phyloP scores from a whole-genome alignment of 2,888 invertebrate species.

The Cyclophora albipunctata region DNA sequence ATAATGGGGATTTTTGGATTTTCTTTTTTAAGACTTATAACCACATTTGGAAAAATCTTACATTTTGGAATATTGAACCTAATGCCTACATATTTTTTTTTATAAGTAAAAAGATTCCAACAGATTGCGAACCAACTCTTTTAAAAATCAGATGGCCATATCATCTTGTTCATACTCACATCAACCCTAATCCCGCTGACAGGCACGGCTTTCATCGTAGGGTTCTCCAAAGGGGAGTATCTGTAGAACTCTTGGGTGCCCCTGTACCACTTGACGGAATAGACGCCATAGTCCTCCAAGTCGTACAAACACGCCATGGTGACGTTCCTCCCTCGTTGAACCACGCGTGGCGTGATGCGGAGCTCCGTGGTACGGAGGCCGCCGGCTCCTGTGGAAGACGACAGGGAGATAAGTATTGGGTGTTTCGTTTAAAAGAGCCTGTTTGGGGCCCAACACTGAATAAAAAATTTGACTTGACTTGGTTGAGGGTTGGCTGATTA shows the following conservation, averaged over 20 bases:
- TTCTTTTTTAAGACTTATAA: too few relatives aligned
- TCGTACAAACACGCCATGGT: slow-evolving; percentile 85
- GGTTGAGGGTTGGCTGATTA: too few relatives aligned
- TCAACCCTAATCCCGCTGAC: slow-evolving; percentile 85
- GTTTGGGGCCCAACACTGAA: too few relatives aligned
- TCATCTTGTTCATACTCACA: slow-evolving; percentile 75
- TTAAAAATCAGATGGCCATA: too few relatives aligned
- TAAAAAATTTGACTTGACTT: too few relatives aligned
- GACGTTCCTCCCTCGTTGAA: slow-evolving; percentile 81
- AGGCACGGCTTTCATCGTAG: slow-evolving; percentile 82
- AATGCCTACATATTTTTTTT: too few relatives aligned
- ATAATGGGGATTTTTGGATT: neutral
- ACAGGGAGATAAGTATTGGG: neutral
- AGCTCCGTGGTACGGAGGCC: slow-evolving; percentile 83
- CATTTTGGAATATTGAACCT: too few relatives aligned
- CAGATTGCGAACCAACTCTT: too few relatives aligned
- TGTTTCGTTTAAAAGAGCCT: too few relatives aligned
- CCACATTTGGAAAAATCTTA: too few relatives aligned
- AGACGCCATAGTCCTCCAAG: slow-evolving; percentile 82
- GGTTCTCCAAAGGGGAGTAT: slow-evolving; percentile 83
- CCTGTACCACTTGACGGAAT: slow-evolving; percentile 91
- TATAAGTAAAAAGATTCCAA: neutral
- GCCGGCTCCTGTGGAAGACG: slow-evolving; percentile 71
- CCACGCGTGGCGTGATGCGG: slow-evolving; percentile 81
- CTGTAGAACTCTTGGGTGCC: slow-evolving; percentile 89